Evolutionary conservation across 2,888 invertebrate species (phyloP), one percentile per base, ranked within the genome.

Genomic region (Ommatoiulus sabulosus): DNA sequence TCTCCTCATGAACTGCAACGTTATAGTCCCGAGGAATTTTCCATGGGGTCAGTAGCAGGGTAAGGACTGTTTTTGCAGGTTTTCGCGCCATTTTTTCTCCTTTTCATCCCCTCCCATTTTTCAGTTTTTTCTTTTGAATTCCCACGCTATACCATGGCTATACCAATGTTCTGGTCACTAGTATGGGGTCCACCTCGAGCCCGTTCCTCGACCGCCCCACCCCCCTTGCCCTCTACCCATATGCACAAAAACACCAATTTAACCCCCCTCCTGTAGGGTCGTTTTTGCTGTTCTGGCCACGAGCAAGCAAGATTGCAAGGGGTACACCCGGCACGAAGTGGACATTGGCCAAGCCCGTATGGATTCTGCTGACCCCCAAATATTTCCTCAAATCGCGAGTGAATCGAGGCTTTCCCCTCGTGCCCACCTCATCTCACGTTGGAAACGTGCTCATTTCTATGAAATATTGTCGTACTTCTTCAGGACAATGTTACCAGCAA

Each of bases 161-260:
- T 72, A 72, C 72, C 72, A n/a, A 24, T 72, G 24, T 72, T 72
- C 72, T 72, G 72, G 72, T 72, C 72, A 72, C 72, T 72, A 24
- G 24, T 24, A 72, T 24, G 72, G 24, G 72, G 72, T 63, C 63
- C 63, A 63, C 63, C 63, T 63, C 20, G 63, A n/a, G 63, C 24
- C 72, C 72, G 72, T 72, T 7, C 24, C 10, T 72, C 72, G 5
- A 35, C 35, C 35, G 0, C 2, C 35, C 35, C 35, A n/a, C 35
- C 72, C 24, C 24, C 72, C 72, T 24, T 72, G 24, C 72, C 72
- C 72, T 8, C 20, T 8, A 24, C 24, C 24, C 24, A 20, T 72
- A 24, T 72, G 72, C 72, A 72, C 72, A 72, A 72, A 72, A 72
- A 72, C 72, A 72, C 24, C 72, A 72, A 72, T 72, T 72, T 72